Conservation (phyloP, 1,140 invertebrate genomes). For the Saccostrea cuccullata region DNA sequence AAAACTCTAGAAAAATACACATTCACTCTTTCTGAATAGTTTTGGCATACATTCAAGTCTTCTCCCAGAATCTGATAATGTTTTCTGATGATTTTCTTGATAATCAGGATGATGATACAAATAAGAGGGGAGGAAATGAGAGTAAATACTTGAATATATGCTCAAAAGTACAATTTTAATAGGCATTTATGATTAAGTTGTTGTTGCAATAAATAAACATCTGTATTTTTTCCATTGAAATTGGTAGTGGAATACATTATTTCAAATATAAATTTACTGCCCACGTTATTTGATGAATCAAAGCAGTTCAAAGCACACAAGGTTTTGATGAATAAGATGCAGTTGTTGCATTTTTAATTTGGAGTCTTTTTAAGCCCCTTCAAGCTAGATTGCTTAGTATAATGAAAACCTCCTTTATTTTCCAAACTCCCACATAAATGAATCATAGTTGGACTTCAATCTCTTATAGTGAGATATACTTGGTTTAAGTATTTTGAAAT, state of each 20-base stretch:
- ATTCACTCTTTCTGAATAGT: not conserved
- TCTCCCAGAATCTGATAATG: constrained; percentile 8
- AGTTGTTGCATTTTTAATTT: not conserved
- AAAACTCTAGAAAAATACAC: constrained; percentile 4
- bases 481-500: not conserved
- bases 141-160: not conserved
- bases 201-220: too few relatives aligned
- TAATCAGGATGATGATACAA: constrained; percentile 1
- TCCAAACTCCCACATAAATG: constrained; percentile 15
- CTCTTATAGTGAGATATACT: not conserved
- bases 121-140: not conserved
- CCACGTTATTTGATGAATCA: too few relatives aligned
- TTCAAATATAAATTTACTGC: too few relatives aligned
- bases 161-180: too few relatives aligned
- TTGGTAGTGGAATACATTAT: too few relatives aligned
- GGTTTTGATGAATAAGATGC: not conserved
- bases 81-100: constrained; percentile 25
- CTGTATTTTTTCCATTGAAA: too few relatives aligned
- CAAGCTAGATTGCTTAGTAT: not conserved
- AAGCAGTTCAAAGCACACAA: not conserved
- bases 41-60: constrained; percentile 33
- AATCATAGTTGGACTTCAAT: not conserved
- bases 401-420: not conserved
- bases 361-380: not conserved
- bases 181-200: too few relatives aligned